Conservation (phyloP, 1,140 invertebrate species). For the Samia ricini region DNA sequence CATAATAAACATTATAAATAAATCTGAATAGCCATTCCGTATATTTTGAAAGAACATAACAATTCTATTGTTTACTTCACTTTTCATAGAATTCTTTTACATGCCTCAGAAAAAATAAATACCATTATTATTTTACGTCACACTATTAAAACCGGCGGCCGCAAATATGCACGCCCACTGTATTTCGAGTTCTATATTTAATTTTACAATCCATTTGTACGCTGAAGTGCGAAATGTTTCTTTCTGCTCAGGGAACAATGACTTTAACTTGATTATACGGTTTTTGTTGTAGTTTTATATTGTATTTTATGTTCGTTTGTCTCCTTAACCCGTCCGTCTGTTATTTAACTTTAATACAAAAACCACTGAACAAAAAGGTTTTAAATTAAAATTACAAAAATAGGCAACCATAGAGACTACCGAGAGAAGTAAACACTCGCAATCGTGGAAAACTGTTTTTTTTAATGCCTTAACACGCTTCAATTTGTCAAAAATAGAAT, state of each 20-base stretch:
- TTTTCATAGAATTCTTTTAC: neutral
- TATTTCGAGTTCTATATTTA: neutral
- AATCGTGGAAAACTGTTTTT: no score
- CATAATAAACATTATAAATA: neutral
- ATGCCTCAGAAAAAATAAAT: neutral
- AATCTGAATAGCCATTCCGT: neutral
- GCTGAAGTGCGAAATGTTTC: neutral
- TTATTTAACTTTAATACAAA: no score
- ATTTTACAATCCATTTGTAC: neutral
- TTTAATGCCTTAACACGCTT: no score
- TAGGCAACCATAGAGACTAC: no score
- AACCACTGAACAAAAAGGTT: no score
- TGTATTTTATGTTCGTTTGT: no score
- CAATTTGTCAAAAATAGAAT: no score
- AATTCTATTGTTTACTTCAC: neutral
- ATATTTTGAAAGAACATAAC: neutral
- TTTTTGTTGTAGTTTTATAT: neutral
- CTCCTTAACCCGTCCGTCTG: no score
- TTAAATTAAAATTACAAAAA: no score
- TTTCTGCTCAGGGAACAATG: neutral
- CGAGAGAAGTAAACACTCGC: no score
- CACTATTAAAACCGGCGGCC: no score
- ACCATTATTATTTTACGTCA: no score
- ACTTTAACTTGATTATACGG: neutral
- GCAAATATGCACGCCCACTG: neutral